phyloP scores from a whole-genome alignment of 2,113 vertebrate species.

The Pycnonotus jocosus region DNA sequence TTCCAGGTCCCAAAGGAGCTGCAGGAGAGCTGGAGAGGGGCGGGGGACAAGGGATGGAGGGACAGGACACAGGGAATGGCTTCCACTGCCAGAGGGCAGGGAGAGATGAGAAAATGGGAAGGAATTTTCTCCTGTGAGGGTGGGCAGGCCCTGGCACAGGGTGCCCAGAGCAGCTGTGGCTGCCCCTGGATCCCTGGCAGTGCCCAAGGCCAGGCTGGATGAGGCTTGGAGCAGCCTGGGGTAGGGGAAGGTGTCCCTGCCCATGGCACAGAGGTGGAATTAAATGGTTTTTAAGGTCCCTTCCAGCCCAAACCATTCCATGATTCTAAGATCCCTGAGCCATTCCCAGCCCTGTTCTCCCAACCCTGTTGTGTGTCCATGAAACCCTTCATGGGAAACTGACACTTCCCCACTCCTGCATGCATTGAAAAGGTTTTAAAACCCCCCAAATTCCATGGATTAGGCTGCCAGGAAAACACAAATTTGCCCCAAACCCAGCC shows the following conservation, averaged over 20 bases:
- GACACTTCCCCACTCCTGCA: neutral
- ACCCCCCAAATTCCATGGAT: neutral
- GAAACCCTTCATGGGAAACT: neutral
- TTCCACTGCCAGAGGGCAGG: neutral
- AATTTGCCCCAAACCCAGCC: neutral
- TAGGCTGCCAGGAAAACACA: neutral
- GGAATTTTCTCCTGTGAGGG: neutral
- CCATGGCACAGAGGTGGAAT: neutral
- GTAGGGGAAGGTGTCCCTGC: neutral
- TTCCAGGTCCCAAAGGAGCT: neutral
- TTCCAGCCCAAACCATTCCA: neutral
- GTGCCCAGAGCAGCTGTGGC: neutral
- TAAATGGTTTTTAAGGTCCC: neutral
- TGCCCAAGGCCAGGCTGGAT: neutral
- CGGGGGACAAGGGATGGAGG: neutral
- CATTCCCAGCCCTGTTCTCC: neutral
- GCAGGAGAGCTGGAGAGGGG: neutral
- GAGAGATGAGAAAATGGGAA: accelerated
- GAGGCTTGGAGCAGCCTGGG: neutral
- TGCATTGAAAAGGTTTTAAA: accelerated
- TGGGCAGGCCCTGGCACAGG: neutral
- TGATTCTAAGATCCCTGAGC: neutral
- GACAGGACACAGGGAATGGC: neutral
- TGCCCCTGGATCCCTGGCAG: neutral
- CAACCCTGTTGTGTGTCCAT: accelerated